These are phyloP conservation scores for Spea bombifrons DNA, from an alignment of 2,113 vertebrate species.

Conservation along the genomic window DNA sequence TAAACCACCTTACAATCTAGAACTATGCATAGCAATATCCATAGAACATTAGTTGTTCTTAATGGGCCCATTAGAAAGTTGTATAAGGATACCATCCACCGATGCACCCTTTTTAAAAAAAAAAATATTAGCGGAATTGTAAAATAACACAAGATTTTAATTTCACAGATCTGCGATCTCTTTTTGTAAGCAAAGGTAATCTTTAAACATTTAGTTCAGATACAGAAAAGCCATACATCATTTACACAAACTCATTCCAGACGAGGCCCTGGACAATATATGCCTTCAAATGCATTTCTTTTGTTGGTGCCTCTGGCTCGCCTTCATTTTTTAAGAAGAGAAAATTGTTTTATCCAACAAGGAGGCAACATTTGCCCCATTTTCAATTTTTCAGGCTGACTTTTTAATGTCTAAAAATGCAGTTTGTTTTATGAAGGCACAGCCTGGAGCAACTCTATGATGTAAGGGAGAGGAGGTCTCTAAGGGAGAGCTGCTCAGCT, in stretches of 20 bases:
- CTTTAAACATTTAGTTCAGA: not conserved
- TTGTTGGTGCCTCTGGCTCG: constrained; percentile 49
- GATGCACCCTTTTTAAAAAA: constrained; percentile 29
- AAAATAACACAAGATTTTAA: constrained; percentile 52
- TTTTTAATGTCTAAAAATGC: constrained; percentile 68
- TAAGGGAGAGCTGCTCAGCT: constrained; percentile 56
- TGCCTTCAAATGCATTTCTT: constrained; percentile 44
- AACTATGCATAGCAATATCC: no score
- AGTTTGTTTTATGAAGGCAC: constrained; percentile 64
- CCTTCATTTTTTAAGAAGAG: constrained; percentile 51
- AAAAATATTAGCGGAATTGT: constrained; percentile 49
- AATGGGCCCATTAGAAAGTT: not conserved
- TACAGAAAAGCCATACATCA: constrained; percentile 20
- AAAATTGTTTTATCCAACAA: constrained; percentile 58
- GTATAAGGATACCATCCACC: constrained; percentile 14
- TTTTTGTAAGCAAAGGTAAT: constrained; percentile 46
- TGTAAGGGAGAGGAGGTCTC: constrained; percentile 67
- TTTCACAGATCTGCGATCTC: constrained; percentile 37
- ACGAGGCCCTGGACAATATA: constrained; percentile 34
- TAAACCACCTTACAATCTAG: no score
- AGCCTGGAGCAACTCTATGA: constrained; percentile 71
- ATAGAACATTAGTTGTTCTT: not conserved
- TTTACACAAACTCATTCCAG: constrained; percentile 10
- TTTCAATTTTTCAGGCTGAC: constrained; percentile 58
- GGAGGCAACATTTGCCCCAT: constrained; percentile 56